Percentiles rank a stretch among this genome's conserved stretches.
phyloP scores from a whole-genome alignment of 2,888 invertebrate species.

The Conus canariensis region DNA sequence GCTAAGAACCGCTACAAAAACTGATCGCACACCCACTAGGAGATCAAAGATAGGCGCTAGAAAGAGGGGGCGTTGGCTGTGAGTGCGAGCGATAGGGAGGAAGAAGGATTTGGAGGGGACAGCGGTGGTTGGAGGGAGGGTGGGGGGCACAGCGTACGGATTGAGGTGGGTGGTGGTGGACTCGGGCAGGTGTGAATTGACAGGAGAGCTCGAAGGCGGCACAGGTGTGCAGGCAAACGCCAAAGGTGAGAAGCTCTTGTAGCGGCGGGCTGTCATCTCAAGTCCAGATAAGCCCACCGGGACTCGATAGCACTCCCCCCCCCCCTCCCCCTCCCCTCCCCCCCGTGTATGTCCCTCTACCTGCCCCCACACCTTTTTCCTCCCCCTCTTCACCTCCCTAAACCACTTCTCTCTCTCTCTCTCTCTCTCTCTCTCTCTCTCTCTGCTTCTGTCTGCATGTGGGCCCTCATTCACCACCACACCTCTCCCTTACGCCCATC shows the following conservation, averaged over 20 bases:
- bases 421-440: not conserved
- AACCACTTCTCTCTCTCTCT: not conserved
- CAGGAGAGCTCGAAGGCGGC: not conserved
- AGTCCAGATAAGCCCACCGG: not conserved
- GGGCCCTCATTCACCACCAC: too few species aligned
- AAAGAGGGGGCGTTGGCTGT: not conserved
- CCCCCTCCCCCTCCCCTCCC: not conserved
- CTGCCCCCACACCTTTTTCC: not conserved
- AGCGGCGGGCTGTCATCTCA: not conserved
- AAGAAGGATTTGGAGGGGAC: not conserved
- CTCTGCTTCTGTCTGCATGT: constrained; percentile 1
- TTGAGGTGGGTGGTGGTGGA: not conserved
- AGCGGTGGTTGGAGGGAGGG: not conserved
- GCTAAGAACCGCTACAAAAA: not conserved
- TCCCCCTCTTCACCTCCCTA: not conserved
- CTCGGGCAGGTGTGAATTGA: constrained; percentile 22
- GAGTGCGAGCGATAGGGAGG: not conserved
- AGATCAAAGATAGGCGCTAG: too few species aligned
- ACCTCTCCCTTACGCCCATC: too few species aligned
- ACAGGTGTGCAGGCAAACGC: constrained; percentile 18
- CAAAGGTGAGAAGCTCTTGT: not conserved
- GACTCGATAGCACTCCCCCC: not conserved
- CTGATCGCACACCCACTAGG: too few species aligned
- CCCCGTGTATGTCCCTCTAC: not conserved
- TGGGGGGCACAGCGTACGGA: not conserved